Evolutionary conservation across 2,888 invertebrate genomes (phyloP), one percentile per base, ranked within the genome.

Genomic region (Dasysyrphus albostriatus): DNA sequence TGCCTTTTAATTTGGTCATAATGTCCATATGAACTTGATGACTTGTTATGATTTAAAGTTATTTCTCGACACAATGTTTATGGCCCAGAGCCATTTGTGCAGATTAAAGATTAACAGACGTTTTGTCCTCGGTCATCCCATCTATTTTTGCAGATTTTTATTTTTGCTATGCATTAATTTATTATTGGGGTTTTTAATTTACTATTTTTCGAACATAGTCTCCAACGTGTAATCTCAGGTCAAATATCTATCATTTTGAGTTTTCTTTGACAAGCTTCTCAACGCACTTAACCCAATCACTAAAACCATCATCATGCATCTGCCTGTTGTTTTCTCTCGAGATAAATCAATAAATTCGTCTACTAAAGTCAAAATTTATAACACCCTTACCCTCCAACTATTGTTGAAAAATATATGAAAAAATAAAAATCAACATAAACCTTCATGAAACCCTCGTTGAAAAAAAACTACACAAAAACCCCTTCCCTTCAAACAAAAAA

Each of bases 321-420:
- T 58, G 51, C 82, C 85, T 51, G 79, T 87, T 87, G 70, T 83
- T 70, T 78, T 75, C 65, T 83, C 34, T 83, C 82, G 78, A 54
- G 69, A 77, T 79, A 75, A 81, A 61, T 70, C 54, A 87, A 83
- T 58, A 44, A 87, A 83, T 59, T 83, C 83, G 75, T 87, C 5
- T 37, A 87, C 87, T 87, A 87, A 87, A 87, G 65, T 75, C 75
- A 87, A 87, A 87, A 87, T 87, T 87, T 87, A 82, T 74, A 82
- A 83, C 82, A 82, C 85, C 83, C 77, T 37, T 56, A 54, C 47
- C 63, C 56, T 72, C 72, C 51, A 54, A 59, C 76, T 61, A 54
- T 24, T 76, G 73, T 56, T 39, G n/a, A 85, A 85, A 63, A 70
- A 34, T 54, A 39, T 47, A 44, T 58, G 19, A 44, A 72, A 72